Conservation (phyloP, 2,797 vertebrate species). For the Gila robusta region DNA sequence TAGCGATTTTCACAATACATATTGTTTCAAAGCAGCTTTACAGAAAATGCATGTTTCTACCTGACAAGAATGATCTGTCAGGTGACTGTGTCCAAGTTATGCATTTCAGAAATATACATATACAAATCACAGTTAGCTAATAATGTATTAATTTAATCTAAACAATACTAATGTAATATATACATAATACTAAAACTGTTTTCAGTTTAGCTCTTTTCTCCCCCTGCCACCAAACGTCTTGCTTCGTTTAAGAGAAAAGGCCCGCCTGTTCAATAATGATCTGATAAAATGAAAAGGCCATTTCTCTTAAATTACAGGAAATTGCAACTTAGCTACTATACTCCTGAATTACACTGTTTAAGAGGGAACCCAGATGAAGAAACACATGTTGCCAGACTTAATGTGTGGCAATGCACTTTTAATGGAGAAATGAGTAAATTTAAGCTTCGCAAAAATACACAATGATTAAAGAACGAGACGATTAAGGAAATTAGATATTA, state of each 20-base stretch:
- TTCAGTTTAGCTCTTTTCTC: not conserved
- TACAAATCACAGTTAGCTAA: too few relatives aligned
- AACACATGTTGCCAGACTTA: slow-evolving; percentile 61
- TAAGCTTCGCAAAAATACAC: slow-evolving; percentile 45
- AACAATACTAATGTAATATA: too few relatives aligned
- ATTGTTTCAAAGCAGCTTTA: too few relatives aligned
- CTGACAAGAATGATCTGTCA: too few relatives aligned
- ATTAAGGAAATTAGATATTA: slow-evolving; percentile 18
- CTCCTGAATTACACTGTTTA: slow-evolving; percentile 55
- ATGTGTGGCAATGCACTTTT: slow-evolving; percentile 61
- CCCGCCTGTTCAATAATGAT: slow-evolving; percentile 8
- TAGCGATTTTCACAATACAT: too few relatives aligned
- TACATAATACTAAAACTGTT: not conserved
- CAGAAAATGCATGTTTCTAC: too few relatives aligned
- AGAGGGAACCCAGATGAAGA: slow-evolving; percentile 57
- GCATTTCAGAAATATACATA: too few relatives aligned
- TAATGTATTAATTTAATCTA: too few relatives aligned
- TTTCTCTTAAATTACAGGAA: slow-evolving; percentile 62
- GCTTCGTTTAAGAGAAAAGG: not conserved
- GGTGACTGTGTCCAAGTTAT: too few relatives aligned
- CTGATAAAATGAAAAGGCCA: slow-evolving; percentile 33
- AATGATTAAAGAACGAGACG: slow-evolving; percentile 55
- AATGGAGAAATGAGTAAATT: slow-evolving; percentile 57
- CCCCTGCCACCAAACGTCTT: not conserved
- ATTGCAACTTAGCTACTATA: slow-evolving; percentile 66